Conservation (phyloP, 2,113 vertebrate species). For the Calidris pygmaea region DNA sequence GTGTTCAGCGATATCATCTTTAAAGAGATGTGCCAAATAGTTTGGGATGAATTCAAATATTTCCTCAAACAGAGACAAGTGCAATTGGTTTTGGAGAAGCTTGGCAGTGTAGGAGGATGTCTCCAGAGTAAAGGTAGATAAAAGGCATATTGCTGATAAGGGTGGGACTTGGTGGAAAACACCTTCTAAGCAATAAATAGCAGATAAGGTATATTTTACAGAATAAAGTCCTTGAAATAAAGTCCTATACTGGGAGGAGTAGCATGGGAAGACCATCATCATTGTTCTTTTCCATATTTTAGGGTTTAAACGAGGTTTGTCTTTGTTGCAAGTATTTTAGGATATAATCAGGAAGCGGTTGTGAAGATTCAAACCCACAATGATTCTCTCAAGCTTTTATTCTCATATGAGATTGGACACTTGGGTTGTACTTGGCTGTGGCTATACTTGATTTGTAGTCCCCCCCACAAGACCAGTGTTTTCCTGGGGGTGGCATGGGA, state of each 20-base stretch:
- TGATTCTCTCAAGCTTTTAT: background rate
- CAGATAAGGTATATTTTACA: background rate
- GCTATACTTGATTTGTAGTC: background rate
- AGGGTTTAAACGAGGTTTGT: background rate
- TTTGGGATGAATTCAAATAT: constrained; percentile 38
- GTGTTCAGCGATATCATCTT: constrained; percentile 6
- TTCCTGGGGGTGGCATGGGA: background rate
- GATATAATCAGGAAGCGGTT: background rate
- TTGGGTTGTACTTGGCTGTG: background rate
- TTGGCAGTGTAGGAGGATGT: background rate
- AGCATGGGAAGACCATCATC: background rate
- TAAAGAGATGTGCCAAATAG: constrained; percentile 30
- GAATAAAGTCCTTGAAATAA: background rate
- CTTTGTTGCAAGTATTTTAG: background rate
- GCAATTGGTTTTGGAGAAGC: constrained; percentile 19
- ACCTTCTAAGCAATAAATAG: background rate
- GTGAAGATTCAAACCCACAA: background rate
- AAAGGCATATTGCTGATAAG: background rate
- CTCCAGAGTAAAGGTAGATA: background rate
- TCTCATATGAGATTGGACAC: background rate
- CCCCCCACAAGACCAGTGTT: background rate
- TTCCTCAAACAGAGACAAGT: constrained; percentile 28
- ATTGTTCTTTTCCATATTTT: background rate
- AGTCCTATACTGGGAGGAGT: background rate
- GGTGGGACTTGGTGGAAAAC: background rate